phyloP scores from a whole-genome alignment of 2,797 vertebrate genomes.

The Trichosurus vulpecula region DNA sequence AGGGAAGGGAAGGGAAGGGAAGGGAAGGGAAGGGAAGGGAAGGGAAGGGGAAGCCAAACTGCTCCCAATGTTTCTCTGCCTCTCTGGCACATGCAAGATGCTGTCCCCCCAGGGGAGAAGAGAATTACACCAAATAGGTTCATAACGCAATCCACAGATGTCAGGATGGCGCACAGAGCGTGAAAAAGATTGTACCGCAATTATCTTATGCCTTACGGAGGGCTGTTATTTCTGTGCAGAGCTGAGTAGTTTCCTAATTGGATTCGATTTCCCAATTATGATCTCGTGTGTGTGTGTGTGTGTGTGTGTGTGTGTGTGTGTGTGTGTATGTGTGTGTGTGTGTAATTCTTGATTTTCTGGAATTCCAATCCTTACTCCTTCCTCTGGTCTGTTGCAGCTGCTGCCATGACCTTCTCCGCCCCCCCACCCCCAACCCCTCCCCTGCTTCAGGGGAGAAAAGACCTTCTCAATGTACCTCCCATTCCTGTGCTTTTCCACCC shows the following conservation, averaged over 20 bases:
- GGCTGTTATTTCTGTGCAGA: constrained; percentile 17
- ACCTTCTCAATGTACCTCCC: background rate
- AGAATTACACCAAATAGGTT: constrained; percentile 23
- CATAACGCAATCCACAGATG: constrained; percentile 15
- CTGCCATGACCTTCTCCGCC: background rate
- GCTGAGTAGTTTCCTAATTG: background rate
- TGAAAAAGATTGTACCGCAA: constrained; percentile 7
- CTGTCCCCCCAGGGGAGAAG: constrained; percentile 9
- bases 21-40: background rate
- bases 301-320: background rate
- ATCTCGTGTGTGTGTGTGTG: background rate
- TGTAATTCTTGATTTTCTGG: background rate
- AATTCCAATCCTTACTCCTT: background rate
- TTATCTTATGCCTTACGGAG: constrained; percentile 7
- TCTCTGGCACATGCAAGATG: constrained; percentile 6
- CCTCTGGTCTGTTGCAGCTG: background rate
- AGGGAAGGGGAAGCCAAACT: background rate
- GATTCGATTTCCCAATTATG: background rate
- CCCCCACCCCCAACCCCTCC: background rate
- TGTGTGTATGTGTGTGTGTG: background rate
- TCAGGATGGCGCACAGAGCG: constrained; percentile 1
- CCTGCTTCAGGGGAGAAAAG: background rate
- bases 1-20: background rate
- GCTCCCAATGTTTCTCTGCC: background rate
- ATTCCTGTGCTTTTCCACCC: background rate